A percentile compares a stretch with the other conserved stretches of the same genome.
These are phyloP conservation scores for Lasioglossum vierecki DNA, from an alignment of 2,888 invertebrate genomes.

Conservation along the genomic window DNA sequence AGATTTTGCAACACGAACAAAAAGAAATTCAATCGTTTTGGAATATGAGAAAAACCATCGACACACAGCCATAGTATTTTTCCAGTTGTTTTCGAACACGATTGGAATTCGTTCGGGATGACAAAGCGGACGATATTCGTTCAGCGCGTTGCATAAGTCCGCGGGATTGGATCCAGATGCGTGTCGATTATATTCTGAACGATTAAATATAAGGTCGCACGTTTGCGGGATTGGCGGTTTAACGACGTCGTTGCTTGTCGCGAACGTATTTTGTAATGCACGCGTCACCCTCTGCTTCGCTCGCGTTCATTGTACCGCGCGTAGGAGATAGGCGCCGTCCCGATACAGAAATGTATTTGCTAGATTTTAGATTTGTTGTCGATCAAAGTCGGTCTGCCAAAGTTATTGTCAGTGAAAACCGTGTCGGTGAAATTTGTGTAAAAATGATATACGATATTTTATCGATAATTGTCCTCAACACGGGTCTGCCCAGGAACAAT, in stretches of 20 bases:
- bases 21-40: too few relatives aligned
- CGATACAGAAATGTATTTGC: too few relatives aligned
- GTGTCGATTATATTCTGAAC: slow-evolving; percentile 23
- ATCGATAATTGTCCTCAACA: too few relatives aligned
- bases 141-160: slow-evolving; percentile 53
- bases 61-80: neutral
- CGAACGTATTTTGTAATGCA: neutral
- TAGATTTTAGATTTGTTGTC: too few relatives aligned
- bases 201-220: slow-evolving; percentile 4
- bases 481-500: too few relatives aligned
- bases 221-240: neutral
- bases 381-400: too few relatives aligned
- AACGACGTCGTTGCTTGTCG: neutral
- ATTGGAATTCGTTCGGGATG: neutral
- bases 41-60: neutral
- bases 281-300: neutral
- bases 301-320: neutral
- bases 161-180: slow-evolving; percentile 55
- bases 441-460: too few relatives aligned
- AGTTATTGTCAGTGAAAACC: too few relatives aligned
- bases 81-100: neutral
- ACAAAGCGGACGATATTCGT: neutral
- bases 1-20: too few relatives aligned
- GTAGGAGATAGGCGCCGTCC: too few relatives aligned
- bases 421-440: too few relatives aligned